Base-by-base conservation (phyloP, 2,888 invertebrate species). In the Diaperis boleti region DNA sequence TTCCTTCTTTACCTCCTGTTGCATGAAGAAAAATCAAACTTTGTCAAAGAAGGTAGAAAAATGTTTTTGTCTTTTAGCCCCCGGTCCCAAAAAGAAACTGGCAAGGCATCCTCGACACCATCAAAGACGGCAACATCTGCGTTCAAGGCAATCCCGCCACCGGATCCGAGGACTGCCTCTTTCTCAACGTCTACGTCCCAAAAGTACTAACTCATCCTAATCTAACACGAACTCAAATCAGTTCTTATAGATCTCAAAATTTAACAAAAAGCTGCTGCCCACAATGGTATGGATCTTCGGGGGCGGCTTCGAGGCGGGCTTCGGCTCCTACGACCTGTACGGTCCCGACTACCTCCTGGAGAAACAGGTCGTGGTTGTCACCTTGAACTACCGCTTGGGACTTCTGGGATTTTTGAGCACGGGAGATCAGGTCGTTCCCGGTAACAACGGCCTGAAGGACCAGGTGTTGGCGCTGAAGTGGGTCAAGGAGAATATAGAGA, bases 221-320 rank as follows among this genome's bases (percentile, higher is more conserved):
- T 26, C n/a, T 20, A 20, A 20, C 3, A 26, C 1, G n/a, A 26
- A 26, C 6, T 26, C n/a, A 26, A 5, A 2, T 26, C n/a, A 8
- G 1, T 5, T 26, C n/a, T 5, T 26, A 6, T 20, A 59, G 49
- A 11, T 22, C 7, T 44, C 57, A 2, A 47, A 35, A 4, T 17
- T 8, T 17, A 39, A 29, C 13, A 26, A 8, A 8, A 13, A 13
- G 1, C 22, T 59, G 10, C 37, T 73, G 6, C 77, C 77, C 1
- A 76, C 76, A 10, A 76, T 77, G 74, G 74, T 78, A 3, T 76
- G 72, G 70, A 72, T 78, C 11, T 71, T 76, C 57, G 75, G 76
- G 3, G 77, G 76, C 20, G 70, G 67, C 5, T 76, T 76, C 41
- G 59, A 71, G 60, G 56, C 45, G 13, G 75, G 76, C 11, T 57